Evolutionary conservation across 2,888 invertebrate species (phyloP).

Genomic region (Polyploca ridens): DNA sequence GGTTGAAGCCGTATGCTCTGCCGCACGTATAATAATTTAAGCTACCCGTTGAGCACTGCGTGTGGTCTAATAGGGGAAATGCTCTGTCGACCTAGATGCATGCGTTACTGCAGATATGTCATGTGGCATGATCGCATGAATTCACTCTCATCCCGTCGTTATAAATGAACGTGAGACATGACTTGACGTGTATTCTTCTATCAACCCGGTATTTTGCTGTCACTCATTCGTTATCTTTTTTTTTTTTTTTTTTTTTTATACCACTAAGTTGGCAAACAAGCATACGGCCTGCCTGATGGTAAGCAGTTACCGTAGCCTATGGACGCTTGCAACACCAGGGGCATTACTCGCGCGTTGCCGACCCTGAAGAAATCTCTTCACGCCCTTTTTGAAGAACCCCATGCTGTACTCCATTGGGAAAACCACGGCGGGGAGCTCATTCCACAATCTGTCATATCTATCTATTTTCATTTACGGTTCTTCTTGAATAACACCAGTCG

Average conservation of each 20-base stretch:
- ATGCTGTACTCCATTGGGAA: too few relatives aligned
- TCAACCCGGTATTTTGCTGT: not conserved
- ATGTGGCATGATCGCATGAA: conserved; percentile 8
- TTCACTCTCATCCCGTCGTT: conserved; percentile 5
- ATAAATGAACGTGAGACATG: conserved; percentile 1
- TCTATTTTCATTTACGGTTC: conserved; percentile 4
- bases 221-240: not conserved
- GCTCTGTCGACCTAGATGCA: conserved; percentile 4
- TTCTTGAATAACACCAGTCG: not conserved
- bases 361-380: too few relatives aligned
- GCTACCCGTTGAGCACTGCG: not conserved
- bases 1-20: not conserved
- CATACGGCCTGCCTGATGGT: too few relatives aligned
- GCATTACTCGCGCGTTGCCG: too few relatives aligned
- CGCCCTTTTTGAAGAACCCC: too few relatives aligned
- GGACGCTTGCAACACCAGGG: too few relatives aligned
- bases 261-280: too few relatives aligned
- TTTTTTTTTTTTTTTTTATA: too few relatives aligned
- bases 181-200: not conserved
- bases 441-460: too few relatives aligned
- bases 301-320: too few relatives aligned
- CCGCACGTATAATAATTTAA: not conserved
- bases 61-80: not conserved
- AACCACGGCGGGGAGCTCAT: too few relatives aligned
- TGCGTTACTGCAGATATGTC: conserved; percentile 7